These are phyloP conservation scores for Anthonomus grandis DNA, from an alignment of 1,140 invertebrate species.

Conservation along the genomic window DNA sequence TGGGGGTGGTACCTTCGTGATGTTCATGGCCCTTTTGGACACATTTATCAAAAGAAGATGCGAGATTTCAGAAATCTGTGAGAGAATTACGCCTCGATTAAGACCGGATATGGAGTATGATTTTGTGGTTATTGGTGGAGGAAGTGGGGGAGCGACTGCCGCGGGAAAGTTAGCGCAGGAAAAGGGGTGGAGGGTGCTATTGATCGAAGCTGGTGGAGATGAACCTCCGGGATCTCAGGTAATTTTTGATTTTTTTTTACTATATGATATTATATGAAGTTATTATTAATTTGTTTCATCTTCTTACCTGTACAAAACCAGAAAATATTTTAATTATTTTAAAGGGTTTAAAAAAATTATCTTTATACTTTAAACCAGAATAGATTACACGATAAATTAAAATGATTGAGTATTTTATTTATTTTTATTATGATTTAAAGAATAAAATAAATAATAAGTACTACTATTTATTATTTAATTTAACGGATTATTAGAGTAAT, in stretches of 20 bases:
- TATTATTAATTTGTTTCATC: too few species aligned
- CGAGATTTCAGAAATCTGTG: slow-evolving; percentile 52
- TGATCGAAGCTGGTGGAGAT: slow-evolving; percentile 63
- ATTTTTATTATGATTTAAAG: too few species aligned
- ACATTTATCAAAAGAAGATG: slow-evolving; percentile 52
- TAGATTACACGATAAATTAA: too few species aligned
- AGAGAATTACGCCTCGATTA: slow-evolving; percentile 47
- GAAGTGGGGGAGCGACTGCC: slow-evolving; percentile 56
- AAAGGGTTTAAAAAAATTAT: too few species aligned
- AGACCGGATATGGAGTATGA: slow-evolving; percentile 53
- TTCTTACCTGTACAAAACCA: too few species aligned
- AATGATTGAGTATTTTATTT: too few species aligned
- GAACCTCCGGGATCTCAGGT: slow-evolving; percentile 53
- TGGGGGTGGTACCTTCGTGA: slow-evolving; percentile 51
- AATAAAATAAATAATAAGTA: too few species aligned
- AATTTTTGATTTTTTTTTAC: not conserved
- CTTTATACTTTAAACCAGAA: too few species aligned
- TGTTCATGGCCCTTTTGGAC: slow-evolving; percentile 58
- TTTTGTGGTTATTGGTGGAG: slow-evolving; percentile 59
- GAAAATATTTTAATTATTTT: too few species aligned
- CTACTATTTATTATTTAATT: too few species aligned
- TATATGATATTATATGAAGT: too few species aligned
- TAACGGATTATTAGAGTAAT: too few species aligned
- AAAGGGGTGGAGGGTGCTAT: slow-evolving; percentile 51
- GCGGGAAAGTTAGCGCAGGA: slow-evolving; percentile 51